phyloP scores from a whole-genome alignment of 2,888 invertebrate genomes.

The Polydrusus cervinus region DNA sequence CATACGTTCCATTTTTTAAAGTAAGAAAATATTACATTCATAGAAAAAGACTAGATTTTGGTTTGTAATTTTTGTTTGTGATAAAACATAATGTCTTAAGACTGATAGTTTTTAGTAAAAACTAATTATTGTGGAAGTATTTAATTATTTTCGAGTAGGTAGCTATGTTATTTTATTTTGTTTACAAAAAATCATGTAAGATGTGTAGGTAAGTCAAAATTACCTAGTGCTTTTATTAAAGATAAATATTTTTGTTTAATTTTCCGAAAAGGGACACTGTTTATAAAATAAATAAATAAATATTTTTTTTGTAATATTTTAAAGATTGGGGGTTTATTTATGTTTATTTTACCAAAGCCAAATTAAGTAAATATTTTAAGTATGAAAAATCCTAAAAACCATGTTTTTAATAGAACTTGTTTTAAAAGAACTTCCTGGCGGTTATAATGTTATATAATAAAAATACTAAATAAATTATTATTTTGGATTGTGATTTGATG shows the following conservation, averaged over 20 bases:
- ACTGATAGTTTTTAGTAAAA: neutral
- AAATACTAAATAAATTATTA: neutral
- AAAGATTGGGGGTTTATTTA: no score
- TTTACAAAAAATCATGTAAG: no score
- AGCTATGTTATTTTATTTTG: no score
- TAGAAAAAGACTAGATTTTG: constrained; percentile 21
- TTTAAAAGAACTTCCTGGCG: neutral
- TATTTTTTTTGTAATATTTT: no score
- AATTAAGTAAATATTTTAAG: neutral
- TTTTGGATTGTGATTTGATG: neutral
- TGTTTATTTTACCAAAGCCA: neutral
- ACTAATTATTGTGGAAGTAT: neutral
- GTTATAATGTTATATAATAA: neutral
- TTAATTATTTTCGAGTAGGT: no score
- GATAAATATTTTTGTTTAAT: no score
- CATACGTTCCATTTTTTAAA: constrained; percentile 54
- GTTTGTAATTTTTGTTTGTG: constrained; percentile 6
- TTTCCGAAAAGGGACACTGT: no score
- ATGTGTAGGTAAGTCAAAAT: no score
- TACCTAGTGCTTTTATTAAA: no score
- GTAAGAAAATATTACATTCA: constrained; percentile 48
- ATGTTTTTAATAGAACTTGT: neutral
- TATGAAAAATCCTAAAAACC: neutral
- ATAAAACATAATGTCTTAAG: constrained; percentile 11
- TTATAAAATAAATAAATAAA: no score